Conservation (phyloP, 2,888 invertebrate species). For the Xylota sylvarum region DNA sequence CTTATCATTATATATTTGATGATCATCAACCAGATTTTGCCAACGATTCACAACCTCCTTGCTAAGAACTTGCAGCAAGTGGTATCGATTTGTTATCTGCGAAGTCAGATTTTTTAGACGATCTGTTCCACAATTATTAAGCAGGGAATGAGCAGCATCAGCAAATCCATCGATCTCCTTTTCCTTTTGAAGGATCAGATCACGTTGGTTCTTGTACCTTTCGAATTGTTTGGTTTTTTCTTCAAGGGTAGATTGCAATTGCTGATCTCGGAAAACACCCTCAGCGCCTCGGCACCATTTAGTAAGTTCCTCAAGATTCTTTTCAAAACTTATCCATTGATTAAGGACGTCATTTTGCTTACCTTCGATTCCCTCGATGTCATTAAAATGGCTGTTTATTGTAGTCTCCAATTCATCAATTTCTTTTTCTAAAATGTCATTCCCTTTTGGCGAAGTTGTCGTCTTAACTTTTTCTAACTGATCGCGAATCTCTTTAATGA, state of each 20-base stretch:
- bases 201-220: conserved; percentile 90
- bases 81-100: conserved; percentile 95
- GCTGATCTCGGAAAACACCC: conserved; percentile 93
- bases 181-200: conserved; percentile 92
- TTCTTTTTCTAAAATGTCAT: conserved; percentile 90
- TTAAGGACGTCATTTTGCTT: conserved; percentile 91
- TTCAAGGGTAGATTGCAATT: conserved; percentile 91
- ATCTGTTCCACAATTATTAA: conserved; percentile 93
- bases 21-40: conserved; percentile 93
- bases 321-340: conserved; percentile 95
- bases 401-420: conserved; percentile 89
- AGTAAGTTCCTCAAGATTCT: conserved; percentile 91
- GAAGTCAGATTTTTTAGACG: conserved; percentile 94
- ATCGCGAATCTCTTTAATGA: conserved; percentile 89
- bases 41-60: conserved; percentile 95
- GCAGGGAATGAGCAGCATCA: conserved; percentile 94
- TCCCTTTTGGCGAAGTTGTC: conserved; percentile 93
- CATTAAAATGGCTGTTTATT: conserved; percentile 88
- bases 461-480: conserved; percentile 89
- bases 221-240: conserved; percentile 93
- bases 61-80: conserved; percentile 91
- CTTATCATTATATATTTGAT: conserved; percentile 91
- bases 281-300: conserved; percentile 95
- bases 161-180: conserved; percentile 94
- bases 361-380: conserved; percentile 89